Evolutionary conservation across 2,113 vertebrate species (phyloP).

Genomic region (Thinocorus orbignyianus): DNA sequence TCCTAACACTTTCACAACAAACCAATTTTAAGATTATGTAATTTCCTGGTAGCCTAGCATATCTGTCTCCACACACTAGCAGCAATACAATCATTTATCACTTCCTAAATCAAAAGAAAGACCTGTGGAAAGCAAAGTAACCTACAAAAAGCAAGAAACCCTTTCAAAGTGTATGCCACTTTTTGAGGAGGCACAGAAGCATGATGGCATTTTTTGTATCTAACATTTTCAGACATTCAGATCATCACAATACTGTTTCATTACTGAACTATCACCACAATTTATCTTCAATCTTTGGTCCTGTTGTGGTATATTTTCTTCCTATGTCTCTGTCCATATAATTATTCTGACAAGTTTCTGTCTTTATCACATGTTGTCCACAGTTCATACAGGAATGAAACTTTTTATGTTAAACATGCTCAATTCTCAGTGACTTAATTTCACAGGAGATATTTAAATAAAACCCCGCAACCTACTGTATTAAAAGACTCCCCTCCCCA

Average conservation of each 20-base stretch:
- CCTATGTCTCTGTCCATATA: neutral
- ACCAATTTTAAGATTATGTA: neutral
- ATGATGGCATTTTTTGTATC: neutral
- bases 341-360: neutral
- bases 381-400: neutral
- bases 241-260: neutral
- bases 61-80: neutral
- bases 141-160: neutral
- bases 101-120: neutral
- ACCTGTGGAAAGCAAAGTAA: neutral
- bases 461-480: neutral
- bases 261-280: neutral
- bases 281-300: neutral
- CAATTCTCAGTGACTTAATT: neutral
- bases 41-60: conserved; percentile 5
- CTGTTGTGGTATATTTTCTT: neutral
- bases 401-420: neutral
- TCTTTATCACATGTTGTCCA: neutral
- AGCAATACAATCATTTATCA: conserved; percentile 10
- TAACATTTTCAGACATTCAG: neutral
- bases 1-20: conserved; percentile 26
- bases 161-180: neutral
- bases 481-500: neutral
- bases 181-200: neutral
- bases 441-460: neutral